Evolutionary conservation across 2,797 vertebrate genomes (phyloP).

Genomic region (Otolemur crassicaudatus): DNA sequence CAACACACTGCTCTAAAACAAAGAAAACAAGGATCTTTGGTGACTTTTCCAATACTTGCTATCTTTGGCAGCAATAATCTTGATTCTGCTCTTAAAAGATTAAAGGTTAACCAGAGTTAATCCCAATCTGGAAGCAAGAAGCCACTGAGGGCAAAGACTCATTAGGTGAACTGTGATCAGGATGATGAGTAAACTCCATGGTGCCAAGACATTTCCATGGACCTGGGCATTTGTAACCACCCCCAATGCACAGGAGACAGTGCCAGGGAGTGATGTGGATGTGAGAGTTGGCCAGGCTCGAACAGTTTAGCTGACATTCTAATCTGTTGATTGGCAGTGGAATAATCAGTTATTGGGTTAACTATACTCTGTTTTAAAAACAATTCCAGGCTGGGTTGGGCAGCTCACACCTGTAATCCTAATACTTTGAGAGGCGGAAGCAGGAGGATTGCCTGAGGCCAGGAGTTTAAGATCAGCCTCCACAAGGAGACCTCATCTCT

Average conservation of each 20-base stretch:
- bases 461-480: too few species aligned
- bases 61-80: not conserved
- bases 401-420: too few species aligned
- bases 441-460: too few species aligned
- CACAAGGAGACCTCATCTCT: too few species aligned
- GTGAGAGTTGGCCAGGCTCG: not conserved
- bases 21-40: not conserved
- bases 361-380: not conserved
- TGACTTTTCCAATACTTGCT: not conserved
- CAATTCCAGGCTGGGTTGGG: not conserved
- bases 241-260: fast-evolving
- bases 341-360: too few species aligned
- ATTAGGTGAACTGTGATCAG: not conserved
- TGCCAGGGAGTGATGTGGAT: fast-evolving
- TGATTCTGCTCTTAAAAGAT: not conserved
- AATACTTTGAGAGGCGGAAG: too few species aligned
- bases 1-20: not conserved
- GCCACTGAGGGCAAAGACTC: not conserved
- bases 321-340: not conserved
- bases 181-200: fast-evolving
- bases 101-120: not conserved
- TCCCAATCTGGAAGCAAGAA: not conserved
- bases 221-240: not conserved
- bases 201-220: fast-evolving
- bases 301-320: too few species aligned